Conservation (phyloP, 2,888 invertebrate species). For the Monopis laevigella region DNA sequence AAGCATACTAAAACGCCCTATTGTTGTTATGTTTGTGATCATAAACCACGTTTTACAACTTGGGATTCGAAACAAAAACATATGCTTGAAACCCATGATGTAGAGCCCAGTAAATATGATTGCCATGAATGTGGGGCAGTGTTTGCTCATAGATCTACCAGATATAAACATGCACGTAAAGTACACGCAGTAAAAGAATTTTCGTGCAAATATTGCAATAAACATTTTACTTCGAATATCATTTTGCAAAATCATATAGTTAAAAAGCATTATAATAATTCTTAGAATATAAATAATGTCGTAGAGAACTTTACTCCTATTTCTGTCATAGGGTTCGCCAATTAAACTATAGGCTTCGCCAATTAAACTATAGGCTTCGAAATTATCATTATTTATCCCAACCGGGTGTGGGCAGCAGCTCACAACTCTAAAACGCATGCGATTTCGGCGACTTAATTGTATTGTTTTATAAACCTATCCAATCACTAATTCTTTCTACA, state of each 20-base stretch:
- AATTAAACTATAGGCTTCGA: no score
- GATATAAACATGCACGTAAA: constrained; percentile 56
- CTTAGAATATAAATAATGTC: no score
- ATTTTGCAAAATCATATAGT: constrained; percentile 64
- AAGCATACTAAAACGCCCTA: constrained; percentile 51
- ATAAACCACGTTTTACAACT: constrained; percentile 52
- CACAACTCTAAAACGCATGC: no score
- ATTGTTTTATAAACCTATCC: no score
- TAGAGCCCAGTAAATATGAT: constrained; percentile 53
- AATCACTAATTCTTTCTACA: no score
- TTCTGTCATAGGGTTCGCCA: no score
- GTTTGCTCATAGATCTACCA: constrained; percentile 53
- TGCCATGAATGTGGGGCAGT: constrained; percentile 58
- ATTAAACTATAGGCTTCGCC: no score
- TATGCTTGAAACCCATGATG: constrained; percentile 54
- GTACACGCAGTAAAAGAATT: constrained; percentile 55
- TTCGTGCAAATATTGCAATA: constrained; percentile 57
- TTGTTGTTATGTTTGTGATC: constrained; percentile 54
- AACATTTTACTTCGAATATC: constrained; percentile 58
- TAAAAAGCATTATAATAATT: constrained; percentile 60
- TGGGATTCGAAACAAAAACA: constrained; percentile 54
- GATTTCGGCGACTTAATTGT: no score
- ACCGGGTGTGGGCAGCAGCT: no score
- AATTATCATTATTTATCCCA: no score
- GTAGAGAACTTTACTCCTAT: no score